phyloP scores from a whole-genome alignment of 2,113 vertebrate species.

The Heteronetta atricapilla region DNA sequence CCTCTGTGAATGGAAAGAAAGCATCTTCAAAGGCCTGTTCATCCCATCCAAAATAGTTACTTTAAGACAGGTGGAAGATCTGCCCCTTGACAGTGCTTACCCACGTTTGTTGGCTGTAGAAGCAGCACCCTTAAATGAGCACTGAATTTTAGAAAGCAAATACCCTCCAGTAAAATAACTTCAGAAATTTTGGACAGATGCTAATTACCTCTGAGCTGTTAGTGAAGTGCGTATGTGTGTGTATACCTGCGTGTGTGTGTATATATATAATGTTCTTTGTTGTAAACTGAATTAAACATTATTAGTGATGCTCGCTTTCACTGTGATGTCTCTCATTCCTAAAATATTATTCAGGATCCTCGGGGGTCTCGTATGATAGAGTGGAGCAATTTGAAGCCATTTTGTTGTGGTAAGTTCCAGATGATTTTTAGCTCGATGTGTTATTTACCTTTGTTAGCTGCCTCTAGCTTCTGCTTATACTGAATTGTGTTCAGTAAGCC shows the following conservation, averaged over 20 bases:
- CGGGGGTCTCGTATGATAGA: constrained; percentile 90
- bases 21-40: not conserved
- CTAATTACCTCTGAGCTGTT: not conserved
- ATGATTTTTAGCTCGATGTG: not conserved
- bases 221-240: not conserved
- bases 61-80: not conserved
- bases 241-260: too few species aligned
- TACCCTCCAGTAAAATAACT: not conserved
- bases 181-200: not conserved
- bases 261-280: not conserved
- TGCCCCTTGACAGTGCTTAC: not conserved
- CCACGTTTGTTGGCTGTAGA: not conserved
- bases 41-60: not conserved
- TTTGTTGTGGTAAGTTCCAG: constrained; percentile 87
- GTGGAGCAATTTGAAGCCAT: constrained; percentile 82
- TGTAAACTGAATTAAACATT: not conserved
- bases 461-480: not conserved
- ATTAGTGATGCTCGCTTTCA: not conserved
- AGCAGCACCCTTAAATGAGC: not conserved
- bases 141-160: not conserved
- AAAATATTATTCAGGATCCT: constrained; percentile 80
- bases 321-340: not conserved
- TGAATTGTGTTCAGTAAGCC: not conserved
- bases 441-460: not conserved
- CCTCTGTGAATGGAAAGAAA: not conserved